These are phyloP conservation scores for Ciconia nigra DNA, from an alignment of 2,797 vertebrate genomes.

Conservation along the genomic window DNA sequence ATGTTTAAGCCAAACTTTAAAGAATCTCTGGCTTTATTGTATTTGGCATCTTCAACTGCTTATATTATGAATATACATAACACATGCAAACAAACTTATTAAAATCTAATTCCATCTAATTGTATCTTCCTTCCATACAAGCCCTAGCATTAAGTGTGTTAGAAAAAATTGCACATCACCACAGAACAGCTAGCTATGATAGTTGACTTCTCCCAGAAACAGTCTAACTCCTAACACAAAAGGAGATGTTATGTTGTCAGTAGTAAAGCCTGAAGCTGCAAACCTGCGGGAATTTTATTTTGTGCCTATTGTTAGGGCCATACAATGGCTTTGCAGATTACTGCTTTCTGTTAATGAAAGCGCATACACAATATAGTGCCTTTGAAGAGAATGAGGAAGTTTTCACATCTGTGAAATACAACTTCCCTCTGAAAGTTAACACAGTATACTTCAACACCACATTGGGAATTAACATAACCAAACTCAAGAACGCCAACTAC, in stretches of 20 bases:
- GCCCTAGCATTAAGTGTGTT: background rate
- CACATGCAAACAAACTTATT: background rate
- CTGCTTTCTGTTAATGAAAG: background rate
- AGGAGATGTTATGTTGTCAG: background rate
- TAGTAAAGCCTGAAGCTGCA: background rate
- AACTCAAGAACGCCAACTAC: background rate
- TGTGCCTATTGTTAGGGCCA: background rate
- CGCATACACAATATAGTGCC: background rate
- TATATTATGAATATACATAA: background rate
- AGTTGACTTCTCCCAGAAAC: background rate
- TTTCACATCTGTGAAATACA: background rate
- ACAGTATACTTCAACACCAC: background rate
- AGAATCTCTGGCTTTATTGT: background rate
- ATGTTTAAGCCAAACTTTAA: background rate
- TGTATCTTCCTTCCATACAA: background rate
- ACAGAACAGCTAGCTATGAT: background rate
- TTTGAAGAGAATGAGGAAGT: background rate
- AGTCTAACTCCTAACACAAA: background rate
- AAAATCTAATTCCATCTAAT: background rate
- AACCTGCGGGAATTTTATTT: background rate
- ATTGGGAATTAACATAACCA: background rate
- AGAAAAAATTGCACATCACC: background rate
- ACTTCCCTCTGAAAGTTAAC: background rate
- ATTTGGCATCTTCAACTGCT: background rate
- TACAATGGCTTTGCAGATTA: background rate